Evolutionary conservation across 2,113 vertebrate species (phyloP).

Genomic region (Leptosomus discolor): DNA sequence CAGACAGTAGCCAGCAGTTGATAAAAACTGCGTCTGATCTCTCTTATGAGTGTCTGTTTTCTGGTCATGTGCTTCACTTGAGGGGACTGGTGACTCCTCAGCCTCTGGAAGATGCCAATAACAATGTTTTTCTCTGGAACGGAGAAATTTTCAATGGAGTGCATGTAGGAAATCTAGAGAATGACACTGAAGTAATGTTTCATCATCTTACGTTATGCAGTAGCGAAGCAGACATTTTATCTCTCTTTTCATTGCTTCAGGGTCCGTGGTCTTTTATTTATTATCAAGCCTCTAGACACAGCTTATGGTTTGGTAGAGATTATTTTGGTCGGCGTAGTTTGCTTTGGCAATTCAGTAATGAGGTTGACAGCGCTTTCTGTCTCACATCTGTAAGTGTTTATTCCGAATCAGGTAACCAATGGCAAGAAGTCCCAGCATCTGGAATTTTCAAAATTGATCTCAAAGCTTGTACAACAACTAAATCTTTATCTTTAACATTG

Average conservation of each 20-base stretch:
- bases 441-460: conserved; percentile 89
- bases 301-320: conserved; percentile 94
- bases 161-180: conserved; percentile 73
- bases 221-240: conserved; percentile 75
- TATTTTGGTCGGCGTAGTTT: conserved; percentile 93
- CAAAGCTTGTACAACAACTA: conserved; percentile 37
- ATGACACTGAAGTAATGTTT: conserved; percentile 84
- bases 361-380: conserved; percentile 42
- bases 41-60: conserved; percentile 83
- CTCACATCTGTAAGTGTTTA: conserved; percentile 81
- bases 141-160: conserved; percentile 90
- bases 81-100: conserved; percentile 85
- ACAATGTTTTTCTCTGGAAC: conserved; percentile 91
- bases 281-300: conserved; percentile 80
- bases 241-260: conserved; percentile 76
- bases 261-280: conserved; percentile 94
- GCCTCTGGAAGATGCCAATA: conserved; percentile 78
- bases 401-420: conserved; percentile 33
- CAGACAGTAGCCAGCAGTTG: conserved; percentile 75
- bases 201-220: conserved; percentile 71
- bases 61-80: conserved; percentile 90
- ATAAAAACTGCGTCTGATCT: conserved; percentile 7
- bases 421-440: conserved; percentile 88
- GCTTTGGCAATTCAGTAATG: conserved; percentile 81
- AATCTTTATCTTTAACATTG: conserved; percentile 71